Evolutionary conservation across 2,113 vertebrate genomes (phyloP).

Genomic region (Myanophis thanlyinensis): DNA sequence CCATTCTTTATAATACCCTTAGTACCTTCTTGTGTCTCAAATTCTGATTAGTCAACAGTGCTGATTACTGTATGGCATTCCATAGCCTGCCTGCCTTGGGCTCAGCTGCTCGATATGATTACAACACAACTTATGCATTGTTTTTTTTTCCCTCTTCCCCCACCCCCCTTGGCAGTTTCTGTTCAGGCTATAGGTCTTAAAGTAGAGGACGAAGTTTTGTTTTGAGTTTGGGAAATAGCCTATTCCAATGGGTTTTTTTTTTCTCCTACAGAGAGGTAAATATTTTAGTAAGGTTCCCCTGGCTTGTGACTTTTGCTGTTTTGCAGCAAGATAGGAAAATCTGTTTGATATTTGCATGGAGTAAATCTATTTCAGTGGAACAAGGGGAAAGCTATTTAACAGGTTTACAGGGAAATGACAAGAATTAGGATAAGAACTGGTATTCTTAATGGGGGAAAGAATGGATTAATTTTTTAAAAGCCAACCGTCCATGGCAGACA

Average conservation of each 20-base stretch:
- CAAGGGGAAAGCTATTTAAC: conserved; percentile 7
- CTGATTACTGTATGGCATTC: conserved; percentile 94
- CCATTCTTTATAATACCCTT: conserved; percentile 93
- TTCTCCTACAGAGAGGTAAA: conserved; percentile 13
- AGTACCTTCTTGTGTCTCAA: conserved; percentile 98
- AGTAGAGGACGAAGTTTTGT: conserved; percentile 34
- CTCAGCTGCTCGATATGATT: conserved; percentile 93
- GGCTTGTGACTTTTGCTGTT: not conserved
- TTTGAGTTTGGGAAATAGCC: conserved; percentile 19
- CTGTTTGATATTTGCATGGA: conserved; percentile 2
- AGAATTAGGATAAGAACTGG: not conserved
- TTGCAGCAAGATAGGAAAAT: conserved; percentile 3
- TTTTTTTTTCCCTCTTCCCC: conserved; percentile 63
- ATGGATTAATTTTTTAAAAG: not conserved
- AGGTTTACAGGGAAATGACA: not conserved
- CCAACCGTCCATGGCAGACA: not conserved
- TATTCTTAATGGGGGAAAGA: not conserved
- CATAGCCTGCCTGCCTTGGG: conserved; percentile 90
- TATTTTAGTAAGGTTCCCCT: not conserved
- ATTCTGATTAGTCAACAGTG: conserved; percentile 99
- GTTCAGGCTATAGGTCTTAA: conserved; percentile 74
- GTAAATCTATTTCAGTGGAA: not conserved
- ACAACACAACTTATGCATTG: conserved; percentile 94
- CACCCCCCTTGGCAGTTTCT: conserved; percentile 67
- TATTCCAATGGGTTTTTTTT: conserved; percentile 20